Percentiles rank a stretch among this genome's conserved stretches.
Conservation (phyloP, 2,888 invertebrate species). For the Dione vanillae region DNA sequence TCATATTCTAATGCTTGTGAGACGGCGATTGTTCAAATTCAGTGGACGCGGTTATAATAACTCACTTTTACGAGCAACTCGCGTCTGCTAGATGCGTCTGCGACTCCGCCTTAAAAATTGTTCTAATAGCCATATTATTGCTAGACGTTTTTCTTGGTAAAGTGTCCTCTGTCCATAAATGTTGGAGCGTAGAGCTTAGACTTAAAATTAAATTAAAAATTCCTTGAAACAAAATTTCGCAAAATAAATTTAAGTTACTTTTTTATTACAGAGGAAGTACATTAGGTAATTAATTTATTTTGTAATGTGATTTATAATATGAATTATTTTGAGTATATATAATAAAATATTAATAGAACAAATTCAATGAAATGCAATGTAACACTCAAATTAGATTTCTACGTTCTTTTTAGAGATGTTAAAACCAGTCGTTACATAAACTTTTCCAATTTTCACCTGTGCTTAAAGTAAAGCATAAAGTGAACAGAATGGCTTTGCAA, state of each 20-base stretch:
- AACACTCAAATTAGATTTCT: constrained; percentile 64
- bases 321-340: constrained; percentile 1
- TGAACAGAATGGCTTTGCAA: constrained; percentile 59
- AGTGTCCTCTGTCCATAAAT: constrained; percentile 49
- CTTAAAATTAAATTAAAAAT: constrained; percentile 39
- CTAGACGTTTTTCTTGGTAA: constrained; percentile 61
- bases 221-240: not conserved
- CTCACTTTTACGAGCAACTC: constrained; percentile 79
- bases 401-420: constrained; percentile 68
- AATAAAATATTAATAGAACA: constrained; percentile 39
- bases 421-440: constrained; percentile 78
- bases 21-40: constrained; percentile 77
- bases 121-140: constrained; percentile 76
- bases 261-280: not conserved
- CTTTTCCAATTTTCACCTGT: constrained; percentile 83
- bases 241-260: not conserved
- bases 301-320: not conserved
- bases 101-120: constrained; percentile 71
- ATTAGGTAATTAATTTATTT: not conserved
- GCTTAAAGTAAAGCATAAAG: constrained; percentile 76
- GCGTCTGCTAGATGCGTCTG: constrained; percentile 74
- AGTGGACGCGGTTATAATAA: constrained; percentile 76
- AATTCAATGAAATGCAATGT: constrained; percentile 41
- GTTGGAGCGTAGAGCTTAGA: constrained; percentile 44
- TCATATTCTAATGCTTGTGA: constrained; percentile 61